A percentile compares a stretch with the other conserved stretches of the same genome.
Evolutionary conservation across 2,797 vertebrate genomes (phyloP).

Genomic region (Acropternis orthonyx): DNA sequence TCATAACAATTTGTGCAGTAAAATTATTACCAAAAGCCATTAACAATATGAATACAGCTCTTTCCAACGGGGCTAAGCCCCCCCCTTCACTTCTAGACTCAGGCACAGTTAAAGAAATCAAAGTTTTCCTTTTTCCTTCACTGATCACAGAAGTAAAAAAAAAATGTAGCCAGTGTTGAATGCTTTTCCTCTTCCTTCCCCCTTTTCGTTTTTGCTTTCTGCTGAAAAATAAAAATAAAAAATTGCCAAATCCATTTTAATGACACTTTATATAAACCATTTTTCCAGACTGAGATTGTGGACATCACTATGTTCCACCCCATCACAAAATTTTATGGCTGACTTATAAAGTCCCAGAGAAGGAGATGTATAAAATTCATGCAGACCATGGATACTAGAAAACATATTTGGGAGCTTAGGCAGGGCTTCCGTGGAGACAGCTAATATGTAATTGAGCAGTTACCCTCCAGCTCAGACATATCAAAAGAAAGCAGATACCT

Average conservation of each 20-base stretch:
- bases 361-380: constrained; percentile 48
- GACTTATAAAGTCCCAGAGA: constrained; percentile 52
- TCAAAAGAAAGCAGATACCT: not conserved
- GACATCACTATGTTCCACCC: constrained; percentile 32
- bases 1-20: constrained; percentile 61
- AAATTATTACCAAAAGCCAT: constrained; percentile 61
- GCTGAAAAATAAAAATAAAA: constrained; percentile 58
- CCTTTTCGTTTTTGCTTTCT: not conserved
- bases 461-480: not conserved
- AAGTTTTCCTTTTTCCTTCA: not conserved
- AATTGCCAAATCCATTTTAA: constrained; percentile 50
- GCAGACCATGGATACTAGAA: not conserved
- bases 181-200: not conserved
- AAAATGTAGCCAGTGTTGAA: not conserved
- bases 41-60: constrained; percentile 46
- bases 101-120: not conserved
- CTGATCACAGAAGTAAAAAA: not conserved
- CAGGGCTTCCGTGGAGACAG: not conserved
- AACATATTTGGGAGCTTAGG: constrained; percentile 5
- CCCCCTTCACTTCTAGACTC: not conserved
- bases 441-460: constrained; percentile 2
- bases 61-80: constrained; percentile 40
- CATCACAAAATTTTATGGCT: constrained; percentile 54
- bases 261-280: constrained; percentile 44
- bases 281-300: constrained; percentile 57